Evolutionary conservation across 2,797 vertebrate species (phyloP).

Genomic region (Halcyon chelicuti): DNA sequence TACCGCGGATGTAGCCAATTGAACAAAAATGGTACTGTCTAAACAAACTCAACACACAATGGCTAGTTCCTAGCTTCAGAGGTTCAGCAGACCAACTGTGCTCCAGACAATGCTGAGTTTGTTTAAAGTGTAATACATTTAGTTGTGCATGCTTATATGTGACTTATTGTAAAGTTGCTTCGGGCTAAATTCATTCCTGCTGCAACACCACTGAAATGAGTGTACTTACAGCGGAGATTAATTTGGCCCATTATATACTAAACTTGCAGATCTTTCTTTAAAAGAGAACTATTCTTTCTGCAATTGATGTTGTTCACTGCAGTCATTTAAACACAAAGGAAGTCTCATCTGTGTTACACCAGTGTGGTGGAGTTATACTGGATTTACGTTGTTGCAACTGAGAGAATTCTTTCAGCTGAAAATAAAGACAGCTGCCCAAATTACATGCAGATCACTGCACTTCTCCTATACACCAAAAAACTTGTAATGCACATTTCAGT

Average conservation of each 20-base stretch:
- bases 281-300: constrained; percentile 60
- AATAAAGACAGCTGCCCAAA: constrained; percentile 53
- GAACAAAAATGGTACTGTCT: constrained; percentile 61
- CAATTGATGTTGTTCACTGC: constrained; percentile 28
- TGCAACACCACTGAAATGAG: constrained; percentile 16
- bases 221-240: constrained; percentile 19
- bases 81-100: constrained; percentile 46
- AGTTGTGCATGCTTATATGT: constrained; percentile 43
- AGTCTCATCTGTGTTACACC: constrained; percentile 39
- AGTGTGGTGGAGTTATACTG: constrained; percentile 44
- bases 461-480: constrained; percentile 52
- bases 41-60: constrained; percentile 62
- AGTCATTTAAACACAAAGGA: constrained; percentile 56
- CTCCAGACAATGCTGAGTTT: constrained; percentile 64
- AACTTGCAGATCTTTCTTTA: constrained; percentile 55
- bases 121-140: constrained; percentile 57
- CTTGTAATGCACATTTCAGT: constrained; percentile 43
- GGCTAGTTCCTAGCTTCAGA: constrained; percentile 43
- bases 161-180: constrained; percentile 56
- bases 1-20: constrained; percentile 48
- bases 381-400: constrained; percentile 63
- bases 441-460: constrained; percentile 58
- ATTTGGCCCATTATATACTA: constrained; percentile 53
- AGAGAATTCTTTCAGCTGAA: constrained; percentile 64
- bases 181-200: not conserved